Evolutionary conservation across 1,140 invertebrate species (phyloP).

Genomic region (Polyergus mexicanus): DNA sequence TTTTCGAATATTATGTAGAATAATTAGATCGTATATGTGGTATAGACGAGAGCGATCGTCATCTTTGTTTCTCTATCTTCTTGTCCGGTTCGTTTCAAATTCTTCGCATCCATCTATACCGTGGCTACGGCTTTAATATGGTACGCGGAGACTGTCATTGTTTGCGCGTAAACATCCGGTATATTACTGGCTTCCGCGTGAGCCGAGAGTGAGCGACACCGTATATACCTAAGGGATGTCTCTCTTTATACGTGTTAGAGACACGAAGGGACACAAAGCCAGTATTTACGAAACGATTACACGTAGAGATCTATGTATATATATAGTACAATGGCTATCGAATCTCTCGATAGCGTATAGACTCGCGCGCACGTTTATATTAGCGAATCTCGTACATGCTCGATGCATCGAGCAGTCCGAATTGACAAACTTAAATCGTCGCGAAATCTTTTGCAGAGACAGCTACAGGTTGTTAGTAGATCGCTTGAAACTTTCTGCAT

Average conservation of each 20-base stretch:
- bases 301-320: constrained; percentile 32
- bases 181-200: constrained; percentile 16
- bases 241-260: constrained; percentile 30
- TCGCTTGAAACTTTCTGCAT: neutral
- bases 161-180: constrained; percentile 5
- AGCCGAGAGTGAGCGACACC: neutral
- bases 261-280: constrained; percentile 49
- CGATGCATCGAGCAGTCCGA: neutral
- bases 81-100: neutral
- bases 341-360: neutral
- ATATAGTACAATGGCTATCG: constrained; percentile 17
- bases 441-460: too few species aligned
- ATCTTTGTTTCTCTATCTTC: neutral
- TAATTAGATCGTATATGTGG: neutral
- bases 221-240: constrained; percentile 40
- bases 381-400: neutral
- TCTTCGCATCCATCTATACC: neutral
- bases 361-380: neutral
- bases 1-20: neutral
- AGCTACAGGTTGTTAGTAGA: too few species aligned
- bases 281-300: constrained; percentile 45
- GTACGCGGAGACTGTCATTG: neutral
- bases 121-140: constrained; percentile 21
- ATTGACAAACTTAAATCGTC: neutral
- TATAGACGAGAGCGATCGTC: neutral